Evolutionary conservation across 2,113 vertebrate species (phyloP), one percentile per base, ranked within the genome.

Genomic region (Aphyosemion australe): DNA sequence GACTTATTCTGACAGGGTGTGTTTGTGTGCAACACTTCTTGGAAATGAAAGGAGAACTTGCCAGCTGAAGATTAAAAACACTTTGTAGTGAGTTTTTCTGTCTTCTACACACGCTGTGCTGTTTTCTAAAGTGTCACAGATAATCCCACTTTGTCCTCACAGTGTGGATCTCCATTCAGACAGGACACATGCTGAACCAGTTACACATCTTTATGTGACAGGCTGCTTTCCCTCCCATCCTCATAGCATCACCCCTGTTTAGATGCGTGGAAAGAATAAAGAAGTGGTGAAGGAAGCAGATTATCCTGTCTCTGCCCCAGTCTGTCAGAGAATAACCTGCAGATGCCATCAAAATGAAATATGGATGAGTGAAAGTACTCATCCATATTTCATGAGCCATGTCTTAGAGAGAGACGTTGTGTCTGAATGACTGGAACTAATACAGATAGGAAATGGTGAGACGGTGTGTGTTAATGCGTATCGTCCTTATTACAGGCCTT

Each of bases 301-400:
- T 81, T 61, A 69, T 57, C 60, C 47, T 11, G 12, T 51, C 55
- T 51, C 47, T 59, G 47, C 57, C 70, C 53, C 54, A 64, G 76
- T 49, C 71, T 54, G 50, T 49, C 46, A 19, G 49, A 72, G 82
- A 86, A 88, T 88, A 78, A 84, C 75, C 78, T 78, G 72, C 85
- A 86, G 84, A 80, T 89, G 88, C 79, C 32, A 60, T 49, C 6
- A 9, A 67, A 55, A 21, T n/a, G n/a, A n/a, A n/a, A n/a, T n/a
- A n/a, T n/a, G n/a, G n/a, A n/a, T n/a, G n/a, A n/a, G n/a, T n/a
- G n/a, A n/a, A n/a, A n/a, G n/a, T 79, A 81, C 80, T 71, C 59
- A 72, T 82, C 74, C 72, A 88, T 87, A 83, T 88, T 88, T 91
- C 87, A 90, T 72, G 84, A 69, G 55, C 20, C 46, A 54, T 62